Evolutionary conservation across 2,888 invertebrate species (phyloP).

Genomic region (Drosophila peninsularis): DNA sequence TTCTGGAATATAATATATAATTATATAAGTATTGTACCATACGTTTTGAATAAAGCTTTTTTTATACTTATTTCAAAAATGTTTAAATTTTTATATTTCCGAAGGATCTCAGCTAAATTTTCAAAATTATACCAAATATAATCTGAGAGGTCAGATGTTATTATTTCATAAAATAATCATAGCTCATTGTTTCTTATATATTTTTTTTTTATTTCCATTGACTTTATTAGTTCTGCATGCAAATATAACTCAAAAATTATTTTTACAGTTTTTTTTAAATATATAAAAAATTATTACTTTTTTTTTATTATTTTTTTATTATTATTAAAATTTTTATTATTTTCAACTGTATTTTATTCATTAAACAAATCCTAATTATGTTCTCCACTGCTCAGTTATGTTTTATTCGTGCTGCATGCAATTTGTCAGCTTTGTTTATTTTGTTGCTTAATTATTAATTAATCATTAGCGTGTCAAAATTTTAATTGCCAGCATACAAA

Average conservation of each 20-base stretch:
- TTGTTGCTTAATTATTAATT: constrained; percentile 23
- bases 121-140: neutral
- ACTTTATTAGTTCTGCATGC: neutral
- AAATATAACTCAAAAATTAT: neutral
- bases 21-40: too few relatives aligned
- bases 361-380: constrained; percentile 3
- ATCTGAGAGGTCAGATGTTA: constrained; percentile 1
- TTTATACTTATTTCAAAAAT: too few relatives aligned
- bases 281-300: neutral
- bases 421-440: constrained; percentile 15
- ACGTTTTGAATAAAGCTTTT: too few relatives aligned
- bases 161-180: neutral
- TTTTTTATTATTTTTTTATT: neutral
- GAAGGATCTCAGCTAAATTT: too few relatives aligned
- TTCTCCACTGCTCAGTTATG: constrained; percentile 5
- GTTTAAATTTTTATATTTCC: too few relatives aligned
- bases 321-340: neutral
- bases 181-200: neutral
- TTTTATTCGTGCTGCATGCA: constrained; percentile 24
- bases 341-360: neutral
- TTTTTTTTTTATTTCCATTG: constrained; percentile 1
- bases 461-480: constrained; percentile 25
- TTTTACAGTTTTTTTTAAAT: neutral
- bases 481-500: constrained; percentile 14
- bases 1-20: too few relatives aligned